Evolutionary conservation across 2,113 vertebrate species (phyloP).

Genomic region (Dicrurus megarhynchus): DNA sequence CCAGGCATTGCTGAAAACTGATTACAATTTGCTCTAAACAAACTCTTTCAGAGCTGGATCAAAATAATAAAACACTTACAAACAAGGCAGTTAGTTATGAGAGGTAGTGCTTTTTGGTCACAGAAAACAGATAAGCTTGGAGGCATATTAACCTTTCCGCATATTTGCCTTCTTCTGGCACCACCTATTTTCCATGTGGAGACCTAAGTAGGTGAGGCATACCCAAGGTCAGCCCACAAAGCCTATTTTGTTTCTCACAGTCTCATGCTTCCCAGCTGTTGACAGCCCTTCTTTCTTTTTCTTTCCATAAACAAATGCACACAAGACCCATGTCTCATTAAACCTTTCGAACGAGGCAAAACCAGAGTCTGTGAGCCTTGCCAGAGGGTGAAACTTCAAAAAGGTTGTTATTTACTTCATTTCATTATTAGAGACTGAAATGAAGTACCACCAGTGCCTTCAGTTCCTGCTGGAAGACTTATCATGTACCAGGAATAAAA

Average conservation of each 20-base stretch:
- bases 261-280: background rate
- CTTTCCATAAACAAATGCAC: background rate
- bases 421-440: background rate
- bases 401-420: background rate
- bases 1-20: background rate
- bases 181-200: background rate
- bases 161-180: background rate
- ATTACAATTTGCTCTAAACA: background rate
- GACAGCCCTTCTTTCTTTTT: background rate
- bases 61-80: background rate
- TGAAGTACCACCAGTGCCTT: background rate
- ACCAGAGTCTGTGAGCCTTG: background rate
- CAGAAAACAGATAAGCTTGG: background rate
- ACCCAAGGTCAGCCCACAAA: background rate
- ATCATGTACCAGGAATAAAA: background rate
- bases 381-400: conserved; percentile 11
- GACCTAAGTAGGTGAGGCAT: background rate
- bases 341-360: background rate
- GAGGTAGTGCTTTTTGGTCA: background rate
- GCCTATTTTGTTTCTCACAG: background rate
- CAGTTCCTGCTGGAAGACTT: background rate
- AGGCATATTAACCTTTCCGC: background rate
- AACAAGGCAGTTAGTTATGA: background rate
- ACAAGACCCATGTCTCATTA: background rate
- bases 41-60: background rate